phyloP scores from a whole-genome alignment of 2,888 invertebrate genomes.

The Drosophila sordidapex region DNA sequence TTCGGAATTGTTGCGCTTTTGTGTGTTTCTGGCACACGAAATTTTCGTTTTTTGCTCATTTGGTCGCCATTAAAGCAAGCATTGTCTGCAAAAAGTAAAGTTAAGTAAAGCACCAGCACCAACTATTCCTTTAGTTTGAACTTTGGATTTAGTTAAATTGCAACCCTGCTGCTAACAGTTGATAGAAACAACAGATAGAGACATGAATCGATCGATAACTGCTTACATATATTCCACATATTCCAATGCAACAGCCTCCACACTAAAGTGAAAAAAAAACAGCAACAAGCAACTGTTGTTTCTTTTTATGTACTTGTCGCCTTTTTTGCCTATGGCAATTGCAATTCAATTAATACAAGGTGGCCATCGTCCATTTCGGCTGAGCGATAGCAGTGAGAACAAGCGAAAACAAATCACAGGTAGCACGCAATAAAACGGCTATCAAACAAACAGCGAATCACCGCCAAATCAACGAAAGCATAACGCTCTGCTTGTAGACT shows the following conservation, averaged over 20 bases:
- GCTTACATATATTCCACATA: neutral
- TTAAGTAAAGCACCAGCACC: neutral
- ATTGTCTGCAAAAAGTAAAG: slow-evolving; percentile 23
- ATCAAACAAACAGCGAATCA: slow-evolving; percentile 44
- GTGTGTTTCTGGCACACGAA: slow-evolving; percentile 51
- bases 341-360: slow-evolving; percentile 64
- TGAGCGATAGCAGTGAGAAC: slow-evolving; percentile 1
- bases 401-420: slow-evolving; percentile 54
- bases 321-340: slow-evolving; percentile 32
- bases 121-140: slow-evolving; percentile 10
- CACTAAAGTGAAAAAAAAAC: slow-evolving; percentile 12
- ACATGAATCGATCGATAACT: slow-evolving; percentile 17
- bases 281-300: slow-evolving; percentile 11
- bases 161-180: slow-evolving; percentile 33
- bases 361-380: slow-evolving; percentile 19
- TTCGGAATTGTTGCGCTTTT: slow-evolving; percentile 39
- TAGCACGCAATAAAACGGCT: slow-evolving; percentile 51
- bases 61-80: slow-evolving; percentile 33
- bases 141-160: slow-evolving; percentile 21
- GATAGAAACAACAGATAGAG: slow-evolving; percentile 1
- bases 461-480: slow-evolving; percentile 38
- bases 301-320: slow-evolving; percentile 29
- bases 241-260: slow-evolving; percentile 17
- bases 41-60: slow-evolving; percentile 20
- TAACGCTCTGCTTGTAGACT: slow-evolving; percentile 27